A percentile compares a stretch with the other conserved stretches of the same genome.
Evolutionary conservation across 2,113 vertebrate species (phyloP).

Genomic region (Trochalopteron elliotii): DNA sequence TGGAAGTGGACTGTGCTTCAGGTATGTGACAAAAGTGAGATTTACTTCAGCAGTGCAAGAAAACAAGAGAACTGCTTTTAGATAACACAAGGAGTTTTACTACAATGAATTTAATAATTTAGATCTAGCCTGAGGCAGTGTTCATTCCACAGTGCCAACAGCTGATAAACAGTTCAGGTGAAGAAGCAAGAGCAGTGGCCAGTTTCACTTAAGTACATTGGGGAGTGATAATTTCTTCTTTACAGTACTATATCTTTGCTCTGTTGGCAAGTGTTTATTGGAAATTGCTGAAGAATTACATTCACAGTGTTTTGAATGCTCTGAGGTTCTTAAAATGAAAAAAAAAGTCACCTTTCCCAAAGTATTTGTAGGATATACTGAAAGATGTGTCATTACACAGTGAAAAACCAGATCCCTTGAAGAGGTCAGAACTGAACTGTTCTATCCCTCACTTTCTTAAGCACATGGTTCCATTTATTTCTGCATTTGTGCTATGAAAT

Average conservation of each 20-base stretch:
- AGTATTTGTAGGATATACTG: background rate
- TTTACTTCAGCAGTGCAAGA: background rate
- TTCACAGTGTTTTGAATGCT: background rate
- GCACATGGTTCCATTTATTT: background rate
- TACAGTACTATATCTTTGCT: background rate
- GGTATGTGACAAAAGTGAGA: background rate
- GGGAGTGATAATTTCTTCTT: background rate
- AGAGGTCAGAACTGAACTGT: background rate
- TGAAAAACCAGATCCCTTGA: background rate
- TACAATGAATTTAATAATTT: background rate
- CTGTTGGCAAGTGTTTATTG: background rate
- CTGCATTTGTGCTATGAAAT: background rate
- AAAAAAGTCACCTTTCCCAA: background rate
- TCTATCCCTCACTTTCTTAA: background rate
- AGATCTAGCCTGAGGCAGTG: background rate
- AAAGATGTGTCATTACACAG: rapidly evolving
- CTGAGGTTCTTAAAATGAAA: background rate
- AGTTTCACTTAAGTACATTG: rapidly evolving
- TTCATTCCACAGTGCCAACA: background rate
- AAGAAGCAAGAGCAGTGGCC: background rate
- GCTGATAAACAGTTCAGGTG: background rate
- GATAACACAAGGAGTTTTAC: background rate
- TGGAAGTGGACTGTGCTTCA: background rate
- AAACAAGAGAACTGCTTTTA: background rate
- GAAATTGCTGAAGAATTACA: background rate